Base-by-base conservation (phyloP, 2,888 invertebrate species). In the Prosopocoilus inquinatus region DNA sequence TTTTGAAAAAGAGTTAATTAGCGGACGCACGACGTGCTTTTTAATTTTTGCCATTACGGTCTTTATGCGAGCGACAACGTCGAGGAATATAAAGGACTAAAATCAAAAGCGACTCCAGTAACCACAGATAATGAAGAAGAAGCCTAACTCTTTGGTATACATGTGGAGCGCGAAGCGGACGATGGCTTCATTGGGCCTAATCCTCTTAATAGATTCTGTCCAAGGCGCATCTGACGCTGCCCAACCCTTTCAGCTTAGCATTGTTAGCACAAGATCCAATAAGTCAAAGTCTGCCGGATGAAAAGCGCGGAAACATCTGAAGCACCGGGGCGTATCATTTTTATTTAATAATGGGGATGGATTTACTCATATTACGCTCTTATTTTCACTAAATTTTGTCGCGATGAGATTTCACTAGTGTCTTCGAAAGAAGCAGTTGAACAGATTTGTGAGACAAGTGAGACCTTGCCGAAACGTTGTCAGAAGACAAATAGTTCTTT, bases 191-290 rank as follows among this genome's bases (percentile, higher is more conserved):
- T 74, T 72, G 72, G 70, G 62, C 70, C 71, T 78, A 78, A 78
- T 78, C 78, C 77, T 71, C 77, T 78, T 78, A 78, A 78, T 78
- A 77, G 77, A 78, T 78, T 78, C 78, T 70, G 73, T 72, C 72
- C 75, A 72, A 76, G 75, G 72, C 73, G 72, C 70, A 68, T 68
- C 66, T 65, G 67, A 66, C 67, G 67, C 67, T 68, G 69, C 67
- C 68, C 70, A 75, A 75, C 75, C 75, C 75, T 75, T 75, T 75
- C 73, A 68, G 75, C 75, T 75, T 75, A 74, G 70, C 70, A 67
- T 73, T 74, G 75, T 75, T 75, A 75, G 75, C 74, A 73, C 72
- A 75, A 75, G 74, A 75, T 76, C 72, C 72, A 73, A 75, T 76
- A 75, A 76, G 75, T 75, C 75, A 75, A 66, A 65, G 49, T 43